A percentile compares a stretch with the other conserved stretches of the same genome.
phyloP scores from a whole-genome alignment of 2,113 vertebrate genomes.

The Neogale vison region DNA sequence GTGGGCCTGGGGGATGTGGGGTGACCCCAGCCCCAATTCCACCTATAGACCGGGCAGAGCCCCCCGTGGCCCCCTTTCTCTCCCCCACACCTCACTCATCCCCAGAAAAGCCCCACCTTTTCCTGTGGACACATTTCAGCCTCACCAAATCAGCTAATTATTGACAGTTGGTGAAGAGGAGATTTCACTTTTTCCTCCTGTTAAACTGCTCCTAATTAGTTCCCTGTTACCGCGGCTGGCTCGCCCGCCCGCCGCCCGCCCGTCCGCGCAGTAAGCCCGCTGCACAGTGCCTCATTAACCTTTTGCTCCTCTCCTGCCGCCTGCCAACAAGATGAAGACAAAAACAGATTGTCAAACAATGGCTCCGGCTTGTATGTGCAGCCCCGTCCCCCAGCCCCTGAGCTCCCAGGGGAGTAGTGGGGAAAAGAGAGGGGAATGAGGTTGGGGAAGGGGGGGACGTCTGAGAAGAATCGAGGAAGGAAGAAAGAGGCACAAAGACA shows the following conservation, averaged over 20 bases:
- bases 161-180: constrained; percentile 93
- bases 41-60: background rate
- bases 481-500: constrained; percentile 56
- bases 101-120: constrained; percentile 86
- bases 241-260: constrained; percentile 73
- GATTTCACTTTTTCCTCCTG: constrained; percentile 92
- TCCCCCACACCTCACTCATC: constrained; percentile 76
- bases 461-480: constrained; percentile 8
- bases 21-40: background rate
- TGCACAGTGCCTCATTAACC: constrained; percentile 90
- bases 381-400: constrained; percentile 78
- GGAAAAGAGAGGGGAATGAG: background rate
- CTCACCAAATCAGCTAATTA: constrained; percentile 91
- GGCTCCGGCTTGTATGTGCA: constrained; percentile 82
- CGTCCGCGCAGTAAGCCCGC: constrained; percentile 85
- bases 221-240: constrained; percentile 86
- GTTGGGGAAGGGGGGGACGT: background rate
- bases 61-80: constrained; percentile 40
- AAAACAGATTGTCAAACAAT: constrained; percentile 89
- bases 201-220: constrained; percentile 93
- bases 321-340: constrained; percentile 89
- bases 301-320: constrained; percentile 88
- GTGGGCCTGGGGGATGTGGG: background rate
- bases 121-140: constrained; percentile 90
- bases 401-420: constrained; percentile 75